phyloP scores from a whole-genome alignment of 2,888 invertebrate genomes.

The Lasiommata megera region DNA sequence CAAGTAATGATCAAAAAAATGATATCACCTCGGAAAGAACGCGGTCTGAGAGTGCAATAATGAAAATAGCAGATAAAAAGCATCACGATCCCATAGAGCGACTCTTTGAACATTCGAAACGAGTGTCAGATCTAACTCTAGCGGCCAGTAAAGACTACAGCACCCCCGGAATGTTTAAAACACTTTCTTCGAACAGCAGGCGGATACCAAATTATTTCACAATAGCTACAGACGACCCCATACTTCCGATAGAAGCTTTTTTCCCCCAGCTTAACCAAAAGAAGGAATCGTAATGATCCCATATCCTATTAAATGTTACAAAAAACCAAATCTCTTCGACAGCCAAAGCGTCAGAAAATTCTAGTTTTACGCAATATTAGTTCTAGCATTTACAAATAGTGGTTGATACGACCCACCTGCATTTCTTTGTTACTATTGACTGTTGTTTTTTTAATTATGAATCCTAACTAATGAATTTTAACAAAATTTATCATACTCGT shows the following conservation, averaged over 20 bases:
- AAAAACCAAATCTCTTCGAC: conserved; percentile 67
- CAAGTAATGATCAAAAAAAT: conserved; percentile 48
- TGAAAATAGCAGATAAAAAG: conserved; percentile 81
- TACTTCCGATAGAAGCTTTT: conserved; percentile 90
- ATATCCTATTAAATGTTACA: conserved; percentile 38
- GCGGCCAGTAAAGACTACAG: conserved; percentile 87
- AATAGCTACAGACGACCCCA: conserved; percentile 89
- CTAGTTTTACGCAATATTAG: conserved; percentile 35
- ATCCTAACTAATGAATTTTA: conserved; percentile 24
- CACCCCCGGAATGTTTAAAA: conserved; percentile 86
- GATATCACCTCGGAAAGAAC: conserved; percentile 72
- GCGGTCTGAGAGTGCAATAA: conserved; percentile 77
- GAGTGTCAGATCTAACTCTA: conserved; percentile 87
- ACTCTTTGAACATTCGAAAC: conserved; percentile 81
- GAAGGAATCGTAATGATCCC: conserved; percentile 73
- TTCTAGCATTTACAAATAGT: conserved; percentile 28
- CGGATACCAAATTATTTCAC: conserved; percentile 86
- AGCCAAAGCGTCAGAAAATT: conserved; percentile 61
- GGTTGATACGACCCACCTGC: conserved; percentile 32
- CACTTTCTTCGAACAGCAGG: conserved; percentile 82
- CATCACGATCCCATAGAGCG: conserved; percentile 66
- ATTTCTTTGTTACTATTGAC: conserved; percentile 24
- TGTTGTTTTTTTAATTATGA: conserved; percentile 2
- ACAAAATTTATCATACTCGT: conserved; percentile 14
- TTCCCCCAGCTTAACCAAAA: conserved; percentile 87